Percentiles rank a stretch among this genome's conserved stretches.
These are phyloP conservation scores for Diadema setosum DNA, from an alignment of 35 echinoderm and acorn worm genomes.

Conservation along the genomic window DNA sequence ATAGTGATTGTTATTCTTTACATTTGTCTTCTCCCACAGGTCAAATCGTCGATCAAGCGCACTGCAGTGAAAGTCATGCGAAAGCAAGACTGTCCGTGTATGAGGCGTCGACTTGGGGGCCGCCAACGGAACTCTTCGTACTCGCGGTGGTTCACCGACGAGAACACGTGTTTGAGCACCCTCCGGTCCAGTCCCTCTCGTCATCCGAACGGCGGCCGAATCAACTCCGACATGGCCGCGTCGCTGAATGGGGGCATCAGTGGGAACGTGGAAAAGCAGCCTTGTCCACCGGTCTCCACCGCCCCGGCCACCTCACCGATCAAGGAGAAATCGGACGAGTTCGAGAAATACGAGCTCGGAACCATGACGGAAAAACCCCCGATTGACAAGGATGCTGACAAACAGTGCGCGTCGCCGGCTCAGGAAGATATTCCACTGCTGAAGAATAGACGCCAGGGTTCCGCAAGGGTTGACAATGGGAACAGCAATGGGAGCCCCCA, in stretches of 20 bases:
- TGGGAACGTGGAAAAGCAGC: not conserved
- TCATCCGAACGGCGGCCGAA: not conserved
- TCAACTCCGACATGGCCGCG: not conserved
- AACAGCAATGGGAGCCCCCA: not conserved
- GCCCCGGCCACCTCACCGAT: not conserved
- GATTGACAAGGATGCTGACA: not conserved
- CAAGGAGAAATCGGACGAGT: conserved; percentile 1
- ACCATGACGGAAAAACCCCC: not conserved
- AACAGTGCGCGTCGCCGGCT: not conserved
- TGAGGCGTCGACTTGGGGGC: not conserved
- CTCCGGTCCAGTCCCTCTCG: not conserved
- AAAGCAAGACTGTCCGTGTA: conserved; percentile 16
- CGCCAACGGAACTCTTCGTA: conserved; percentile 4
- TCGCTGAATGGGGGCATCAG: not conserved
- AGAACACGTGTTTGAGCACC: conserved; percentile 4
- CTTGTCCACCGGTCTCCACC: not conserved
- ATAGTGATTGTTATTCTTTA: too few species aligned
- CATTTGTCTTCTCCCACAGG: too few species aligned
- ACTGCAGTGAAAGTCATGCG: not conserved
- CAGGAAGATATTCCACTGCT: not conserved
- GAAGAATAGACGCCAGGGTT: not conserved
- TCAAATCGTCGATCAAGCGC: not conserved
- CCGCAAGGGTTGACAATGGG: not conserved
- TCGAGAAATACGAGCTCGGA: conserved; percentile 2
- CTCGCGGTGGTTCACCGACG: conserved; percentile 8